Evolutionary conservation across 1,140 invertebrate genomes (phyloP).

Genomic region (Heliconius eleuchia): DNA sequence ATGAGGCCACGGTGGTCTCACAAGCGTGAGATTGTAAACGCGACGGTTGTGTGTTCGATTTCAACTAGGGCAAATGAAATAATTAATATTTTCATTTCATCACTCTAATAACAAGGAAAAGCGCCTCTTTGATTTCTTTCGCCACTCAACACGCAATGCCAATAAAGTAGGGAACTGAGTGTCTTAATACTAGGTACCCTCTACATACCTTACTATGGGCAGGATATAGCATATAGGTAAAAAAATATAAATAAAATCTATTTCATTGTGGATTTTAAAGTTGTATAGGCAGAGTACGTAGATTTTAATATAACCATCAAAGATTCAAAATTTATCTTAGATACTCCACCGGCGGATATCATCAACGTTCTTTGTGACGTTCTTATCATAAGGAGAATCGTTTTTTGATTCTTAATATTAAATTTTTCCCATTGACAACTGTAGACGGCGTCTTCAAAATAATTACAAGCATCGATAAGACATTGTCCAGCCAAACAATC

Average conservation of each 20-base stretch:
- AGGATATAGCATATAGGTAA: no score
- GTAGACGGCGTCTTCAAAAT: slow-evolving; percentile 47
- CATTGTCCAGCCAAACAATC: slow-evolving; percentile 56
- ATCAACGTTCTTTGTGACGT: slow-evolving; percentile 56
- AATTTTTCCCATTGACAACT: slow-evolving; percentile 63
- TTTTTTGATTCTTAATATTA: slow-evolving; percentile 49
- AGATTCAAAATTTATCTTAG: slow-evolving; percentile 44
- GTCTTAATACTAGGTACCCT: no score
- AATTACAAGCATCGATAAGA: slow-evolving; percentile 48
- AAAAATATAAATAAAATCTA: neutral
- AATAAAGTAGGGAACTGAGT: no score
- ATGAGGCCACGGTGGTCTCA: no score
- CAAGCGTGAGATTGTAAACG: no score
- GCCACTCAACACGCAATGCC: no score
- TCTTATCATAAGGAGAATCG: slow-evolving; percentile 47
- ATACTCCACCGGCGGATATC: slow-evolving; percentile 55
- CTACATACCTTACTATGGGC: no score
- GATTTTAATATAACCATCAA: slow-evolving; percentile 52
- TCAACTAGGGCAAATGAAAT: no score
- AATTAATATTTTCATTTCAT: no score
- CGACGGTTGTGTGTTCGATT: no score
- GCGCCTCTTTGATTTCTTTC: no score
- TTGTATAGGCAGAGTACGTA: slow-evolving; percentile 54
- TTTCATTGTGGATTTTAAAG: slow-evolving; percentile 39
- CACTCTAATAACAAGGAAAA: no score